Percentiles rank a stretch among this genome's conserved stretches.
These are phyloP conservation scores for Hafferia zeledoni DNA, from an alignment of 2,797 vertebrate genomes.

Conservation along the genomic window DNA sequence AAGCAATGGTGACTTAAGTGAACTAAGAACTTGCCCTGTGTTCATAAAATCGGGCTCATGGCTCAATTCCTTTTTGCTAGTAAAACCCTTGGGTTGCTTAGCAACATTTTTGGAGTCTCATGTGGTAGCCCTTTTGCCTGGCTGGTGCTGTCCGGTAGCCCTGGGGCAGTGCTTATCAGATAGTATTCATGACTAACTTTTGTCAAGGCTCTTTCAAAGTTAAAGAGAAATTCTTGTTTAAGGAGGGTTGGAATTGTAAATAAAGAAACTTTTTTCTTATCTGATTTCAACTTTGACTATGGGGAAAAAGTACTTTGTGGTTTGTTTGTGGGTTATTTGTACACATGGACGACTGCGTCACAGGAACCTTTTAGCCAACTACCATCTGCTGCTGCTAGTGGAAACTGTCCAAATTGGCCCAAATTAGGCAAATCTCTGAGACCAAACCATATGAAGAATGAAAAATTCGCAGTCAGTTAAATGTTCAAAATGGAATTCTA, in stretches of 20 bases:
- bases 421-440: neutral
- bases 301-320: neutral
- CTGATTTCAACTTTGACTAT: neutral
- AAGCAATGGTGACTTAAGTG: neutral
- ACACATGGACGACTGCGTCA: neutral
- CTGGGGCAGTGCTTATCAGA: neutral
- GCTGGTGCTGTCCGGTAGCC: neutral
- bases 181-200: neutral
- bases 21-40: neutral
- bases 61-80: neutral
- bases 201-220: neutral
- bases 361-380: neutral
- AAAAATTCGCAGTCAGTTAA: neutral
- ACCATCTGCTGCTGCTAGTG: slow-evolving; percentile 30
- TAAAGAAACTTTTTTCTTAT: neutral
- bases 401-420: neutral
- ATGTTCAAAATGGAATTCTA: neutral
- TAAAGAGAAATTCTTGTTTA: neutral
- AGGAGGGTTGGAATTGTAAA: neutral
- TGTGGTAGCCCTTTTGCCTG: neutral
- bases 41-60: neutral
- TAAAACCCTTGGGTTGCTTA: neutral
- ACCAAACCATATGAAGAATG: neutral
- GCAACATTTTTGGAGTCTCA: neutral
- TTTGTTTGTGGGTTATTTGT: slow-evolving; percentile 37